Conservation (phyloP, 2,797 vertebrate species). For the Rhyacichthys aspro region DNA sequence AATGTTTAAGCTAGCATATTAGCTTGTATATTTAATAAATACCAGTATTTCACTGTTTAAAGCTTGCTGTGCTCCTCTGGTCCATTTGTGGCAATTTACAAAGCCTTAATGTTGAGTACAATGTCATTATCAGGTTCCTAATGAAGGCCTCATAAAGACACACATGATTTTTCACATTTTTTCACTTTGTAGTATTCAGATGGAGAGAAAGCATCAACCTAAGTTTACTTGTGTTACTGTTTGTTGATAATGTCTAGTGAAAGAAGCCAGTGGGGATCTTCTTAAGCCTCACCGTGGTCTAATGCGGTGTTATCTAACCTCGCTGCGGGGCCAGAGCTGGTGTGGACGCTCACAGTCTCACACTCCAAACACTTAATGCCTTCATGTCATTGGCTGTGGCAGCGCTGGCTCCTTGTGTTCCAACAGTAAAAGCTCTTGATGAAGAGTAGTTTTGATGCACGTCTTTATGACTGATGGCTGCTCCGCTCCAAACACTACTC, state of each 20-base stretch:
- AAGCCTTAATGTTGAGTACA: too few species aligned
- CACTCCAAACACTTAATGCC: conserved; percentile 50
- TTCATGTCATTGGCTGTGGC: conserved; percentile 52
- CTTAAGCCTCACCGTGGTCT: conserved; percentile 51
- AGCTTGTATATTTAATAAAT: too few species aligned
- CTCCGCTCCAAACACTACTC: conserved; percentile 26
- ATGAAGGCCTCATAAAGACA: too few species aligned
- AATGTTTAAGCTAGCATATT: too few species aligned
- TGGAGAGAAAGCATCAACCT: conserved; percentile 38
- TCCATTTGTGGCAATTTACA: too few species aligned
- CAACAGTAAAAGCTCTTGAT: conserved; percentile 24
- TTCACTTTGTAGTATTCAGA: conserved; percentile 10
- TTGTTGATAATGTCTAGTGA: conserved; percentile 51
- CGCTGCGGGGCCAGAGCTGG: conserved; percentile 52
- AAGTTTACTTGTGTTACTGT: conserved; percentile 34
- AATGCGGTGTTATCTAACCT: conserved; percentile 63
- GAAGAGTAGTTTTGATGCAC: conserved; percentile 30
- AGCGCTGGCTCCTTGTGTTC: conserved; percentile 30
- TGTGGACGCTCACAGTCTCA: conserved; percentile 38
- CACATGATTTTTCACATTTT: too few species aligned
- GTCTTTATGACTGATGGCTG: conserved; percentile 36
- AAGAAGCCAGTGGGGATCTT: conserved; percentile 50
- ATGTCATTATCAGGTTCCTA: too few species aligned
- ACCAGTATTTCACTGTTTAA: too few species aligned
- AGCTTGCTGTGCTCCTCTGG: too few species aligned